Percentiles rank a stretch among this genome's conserved stretches.
These are phyloP conservation scores for Engraulis encrasicolus DNA, from an alignment of 2,113 vertebrate genomes.

Conservation along the genomic window DNA sequence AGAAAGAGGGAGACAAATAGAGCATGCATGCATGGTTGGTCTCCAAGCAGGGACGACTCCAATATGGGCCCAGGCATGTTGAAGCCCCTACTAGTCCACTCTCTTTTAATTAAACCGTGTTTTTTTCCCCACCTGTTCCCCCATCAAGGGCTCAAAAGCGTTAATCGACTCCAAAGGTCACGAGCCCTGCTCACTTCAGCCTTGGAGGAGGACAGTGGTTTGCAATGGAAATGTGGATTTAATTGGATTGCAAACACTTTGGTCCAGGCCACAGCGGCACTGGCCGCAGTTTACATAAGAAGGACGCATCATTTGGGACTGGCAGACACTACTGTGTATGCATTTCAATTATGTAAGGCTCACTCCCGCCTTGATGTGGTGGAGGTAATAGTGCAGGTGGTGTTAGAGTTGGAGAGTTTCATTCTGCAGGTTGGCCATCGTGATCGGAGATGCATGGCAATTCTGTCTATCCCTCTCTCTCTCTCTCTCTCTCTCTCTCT, in stretches of 20 bases:
- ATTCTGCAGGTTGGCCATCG: not conserved
- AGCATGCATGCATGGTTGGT: not conserved
- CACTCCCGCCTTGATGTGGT: not conserved
- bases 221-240: not conserved
- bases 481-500: not conserved
- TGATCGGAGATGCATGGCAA: not conserved
- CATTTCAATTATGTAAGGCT: constrained; percentile 7
- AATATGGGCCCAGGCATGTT: not conserved
- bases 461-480: not conserved
- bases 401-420: too few species aligned
- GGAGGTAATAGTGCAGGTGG: not conserved
- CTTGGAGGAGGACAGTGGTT: not conserved
- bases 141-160: not conserved
- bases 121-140: not conserved
- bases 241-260: not conserved
- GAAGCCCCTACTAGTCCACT: not conserved
- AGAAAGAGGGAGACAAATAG: too few species aligned
- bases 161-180: not conserved
- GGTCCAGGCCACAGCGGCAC: not conserved
- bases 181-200: not conserved
- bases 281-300: not conserved
- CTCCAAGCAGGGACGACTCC: not conserved
- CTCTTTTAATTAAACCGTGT: not conserved
- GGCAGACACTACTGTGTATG: not conserved
- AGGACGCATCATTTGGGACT: not conserved